Conservation (phyloP, 2,888 invertebrate species). For the Drosophila borborema region DNA sequence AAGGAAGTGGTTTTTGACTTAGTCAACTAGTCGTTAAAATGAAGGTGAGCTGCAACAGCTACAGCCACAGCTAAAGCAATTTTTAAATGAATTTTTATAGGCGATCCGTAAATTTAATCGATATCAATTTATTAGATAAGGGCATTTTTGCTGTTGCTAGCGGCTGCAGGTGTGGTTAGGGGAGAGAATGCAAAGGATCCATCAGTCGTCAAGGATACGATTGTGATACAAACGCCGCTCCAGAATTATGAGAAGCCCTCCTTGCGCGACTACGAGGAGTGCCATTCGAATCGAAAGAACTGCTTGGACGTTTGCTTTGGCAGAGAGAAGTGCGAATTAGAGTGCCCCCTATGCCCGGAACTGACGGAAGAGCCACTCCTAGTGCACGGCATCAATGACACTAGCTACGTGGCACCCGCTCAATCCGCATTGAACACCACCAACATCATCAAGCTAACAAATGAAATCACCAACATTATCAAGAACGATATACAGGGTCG, state of each 20-base stretch:
- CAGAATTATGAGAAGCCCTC: conserved; percentile 79
- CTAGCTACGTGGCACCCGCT: conserved; percentile 51
- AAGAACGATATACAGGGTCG: conserved; percentile 72
- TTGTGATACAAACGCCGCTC: conserved; percentile 77
- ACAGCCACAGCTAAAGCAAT: not conserved
- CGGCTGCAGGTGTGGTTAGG: conserved; percentile 16
- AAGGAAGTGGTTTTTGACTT: not conserved
- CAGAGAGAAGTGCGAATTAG: conserved; percentile 42
- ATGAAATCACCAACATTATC: conserved; percentile 81
- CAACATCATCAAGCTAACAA: conserved; percentile 78
- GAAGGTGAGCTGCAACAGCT: conserved; percentile 37
- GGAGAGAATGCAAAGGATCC: not conserved
- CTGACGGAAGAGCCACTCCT: conserved; percentile 72
- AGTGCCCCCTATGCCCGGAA: conserved; percentile 79
- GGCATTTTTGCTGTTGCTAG: conserved; percentile 23
- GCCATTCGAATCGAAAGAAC: conserved; percentile 62
- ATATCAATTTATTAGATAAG: conserved; percentile 9
- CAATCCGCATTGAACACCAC: conserved; percentile 71
- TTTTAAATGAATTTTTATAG: not conserved
- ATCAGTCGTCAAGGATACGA: conserved; percentile 43
- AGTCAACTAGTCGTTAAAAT: conserved; percentile 25
- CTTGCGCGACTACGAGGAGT: conserved; percentile 74
- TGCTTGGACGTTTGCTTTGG: conserved; percentile 63
- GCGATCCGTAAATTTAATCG: conserved; percentile 23
- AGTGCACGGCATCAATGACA: conserved; percentile 82